Evolutionary conservation across 2,888 invertebrate species (phyloP), one percentile per base, ranked within the genome.

Genomic region (Anoplius nigerrimus): DNA sequence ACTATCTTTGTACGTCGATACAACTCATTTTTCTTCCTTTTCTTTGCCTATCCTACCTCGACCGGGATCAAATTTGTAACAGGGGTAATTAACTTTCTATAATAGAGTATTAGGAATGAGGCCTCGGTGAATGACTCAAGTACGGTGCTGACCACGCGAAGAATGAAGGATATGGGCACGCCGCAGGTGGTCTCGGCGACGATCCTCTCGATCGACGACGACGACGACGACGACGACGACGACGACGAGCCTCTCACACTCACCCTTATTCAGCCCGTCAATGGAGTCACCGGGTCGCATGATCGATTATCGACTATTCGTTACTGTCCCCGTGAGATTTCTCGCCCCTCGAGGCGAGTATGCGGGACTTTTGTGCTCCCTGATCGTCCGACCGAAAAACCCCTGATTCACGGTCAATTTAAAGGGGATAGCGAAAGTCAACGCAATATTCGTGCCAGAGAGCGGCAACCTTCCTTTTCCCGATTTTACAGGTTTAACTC

Each of bases 251-350:
- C 20, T 43, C 43, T 46, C 24, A 20, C 24, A 24, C 42, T 45
- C 45, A 45, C 54, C 43, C 56, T 70, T 48, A 63, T 62, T 54
- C 46, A 59, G 22, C 18, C 20, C 56, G 58, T 72, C 71, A 71
- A 72, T 67, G 64, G 61, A 61, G 60, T 62, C 69, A 72, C 55
- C 65, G 65, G 60, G 65, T 72, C 71, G 71, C 27, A 68, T 72
- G 71, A 73, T 73, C 71, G 73, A 73, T 73, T 73, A 73, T 73
- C 65, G 73, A 61, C 46, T 69, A 61, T 59, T 68, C 51, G 68
- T 68, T 64, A 57, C 57, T 54, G 53, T 54, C 71, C 61, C 56
- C 55, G 56, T 52, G 66, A 69, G 68, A 69, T 66, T 55, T 52
- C 57, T 57, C 60, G 53, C 43, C 60, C 62, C 52, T 18, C 22